These are phyloP conservation scores for Agrypnus murinus DNA, from an alignment of 2,888 invertebrate species.

Conservation along the genomic window DNA sequence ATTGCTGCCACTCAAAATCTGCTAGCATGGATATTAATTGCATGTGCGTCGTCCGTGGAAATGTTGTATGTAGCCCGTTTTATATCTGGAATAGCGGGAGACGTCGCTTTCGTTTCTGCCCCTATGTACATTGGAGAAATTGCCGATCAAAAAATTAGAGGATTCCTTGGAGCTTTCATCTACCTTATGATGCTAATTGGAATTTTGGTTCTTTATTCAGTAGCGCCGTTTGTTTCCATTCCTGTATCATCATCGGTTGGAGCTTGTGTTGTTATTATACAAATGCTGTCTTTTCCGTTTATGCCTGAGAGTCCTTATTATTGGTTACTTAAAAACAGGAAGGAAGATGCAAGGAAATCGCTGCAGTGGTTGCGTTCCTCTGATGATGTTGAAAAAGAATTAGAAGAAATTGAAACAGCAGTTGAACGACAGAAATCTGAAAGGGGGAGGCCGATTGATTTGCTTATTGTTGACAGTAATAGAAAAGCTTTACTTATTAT, in stretches of 20 bases:
- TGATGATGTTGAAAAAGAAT: conserved; percentile 63
- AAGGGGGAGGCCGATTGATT: conserved; percentile 65
- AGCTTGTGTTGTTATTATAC: conserved; percentile 60
- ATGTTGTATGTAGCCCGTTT: conserved; percentile 67
- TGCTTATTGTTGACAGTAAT: conserved; percentile 66
- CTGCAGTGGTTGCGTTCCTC: conserved; percentile 61
- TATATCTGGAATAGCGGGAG: conserved; percentile 67
- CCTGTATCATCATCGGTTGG: conserved; percentile 66
- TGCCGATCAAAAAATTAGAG: conserved; percentile 68
- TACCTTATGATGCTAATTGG: conserved; percentile 70
- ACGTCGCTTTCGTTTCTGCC: conserved; percentile 69
- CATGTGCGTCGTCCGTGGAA: conserved; percentile 63
- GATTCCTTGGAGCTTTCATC: conserved; percentile 68
- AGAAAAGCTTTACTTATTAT: conserved; percentile 67
- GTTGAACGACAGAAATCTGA: conserved; percentile 66
- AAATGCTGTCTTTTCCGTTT: conserved; percentile 65
- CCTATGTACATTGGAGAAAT: conserved; percentile 70
- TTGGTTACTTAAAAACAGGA: conserved; percentile 62
- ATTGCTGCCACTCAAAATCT: conserved; percentile 64
- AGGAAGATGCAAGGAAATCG: conserved; percentile 63
- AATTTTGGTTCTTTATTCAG: conserved; percentile 66
- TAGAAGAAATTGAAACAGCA: conserved; percentile 65
- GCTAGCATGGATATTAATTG: conserved; percentile 66
- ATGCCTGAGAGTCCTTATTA: conserved; percentile 70
- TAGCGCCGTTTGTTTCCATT: conserved; percentile 66